Percentiles rank a stretch among this genome's conserved stretches.
These are phyloP conservation scores for Drosophila lini DNA, from an alignment of 1,140 invertebrate genomes.

Conservation along the genomic window DNA sequence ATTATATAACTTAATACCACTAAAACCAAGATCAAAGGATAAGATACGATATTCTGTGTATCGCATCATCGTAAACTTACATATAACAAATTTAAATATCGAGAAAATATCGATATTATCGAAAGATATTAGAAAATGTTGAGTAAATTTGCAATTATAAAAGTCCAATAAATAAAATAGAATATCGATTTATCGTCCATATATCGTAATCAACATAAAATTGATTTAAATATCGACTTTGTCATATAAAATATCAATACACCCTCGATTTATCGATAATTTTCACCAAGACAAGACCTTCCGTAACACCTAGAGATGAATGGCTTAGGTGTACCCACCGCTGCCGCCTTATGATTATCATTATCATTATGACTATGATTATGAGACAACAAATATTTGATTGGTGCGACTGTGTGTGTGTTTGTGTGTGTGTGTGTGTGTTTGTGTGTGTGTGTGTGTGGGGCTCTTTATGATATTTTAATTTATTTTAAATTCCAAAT, in stretches of 20 bases:
- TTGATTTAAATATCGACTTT: not conserved
- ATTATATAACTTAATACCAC: not conserved
- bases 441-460: constrained; percentile 18
- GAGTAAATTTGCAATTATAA: not conserved
- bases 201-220: not conserved
- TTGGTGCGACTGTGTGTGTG: not conserved
- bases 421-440: constrained; percentile 13
- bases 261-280: not conserved
- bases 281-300: constrained; percentile 1
- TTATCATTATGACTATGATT: constrained; percentile 26
- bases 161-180: not conserved
- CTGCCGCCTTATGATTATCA: constrained; percentile 26
- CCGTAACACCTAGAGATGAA: constrained; percentile 5
- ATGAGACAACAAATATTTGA: constrained; percentile 36
- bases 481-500: constrained; percentile 75
- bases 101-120: not conserved
- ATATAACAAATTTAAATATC: not conserved
- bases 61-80: too few species aligned
- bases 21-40: not conserved
- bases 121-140: not conserved
- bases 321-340: not conserved
- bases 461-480: constrained; percentile 69
- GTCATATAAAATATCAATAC: not conserved
- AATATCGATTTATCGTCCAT: not conserved
- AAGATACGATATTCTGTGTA: too few species aligned